Evolutionary conservation across 2,888 invertebrate genomes (phyloP).

Genomic region (Aquatica leii): DNA sequence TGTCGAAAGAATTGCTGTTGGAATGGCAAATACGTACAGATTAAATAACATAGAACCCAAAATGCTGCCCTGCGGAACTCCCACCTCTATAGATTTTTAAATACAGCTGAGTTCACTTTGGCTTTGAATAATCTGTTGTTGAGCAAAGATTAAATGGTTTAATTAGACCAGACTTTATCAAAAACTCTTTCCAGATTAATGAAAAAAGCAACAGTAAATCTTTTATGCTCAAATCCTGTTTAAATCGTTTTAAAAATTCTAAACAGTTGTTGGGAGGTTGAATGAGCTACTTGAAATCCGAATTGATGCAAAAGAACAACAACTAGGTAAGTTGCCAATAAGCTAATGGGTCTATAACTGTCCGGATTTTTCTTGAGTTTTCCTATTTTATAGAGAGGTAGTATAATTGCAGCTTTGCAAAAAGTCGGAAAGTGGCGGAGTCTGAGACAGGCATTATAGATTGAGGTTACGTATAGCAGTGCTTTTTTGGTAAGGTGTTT

Average conservation of each 20-base stretch:
- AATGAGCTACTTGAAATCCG: too few species aligned
- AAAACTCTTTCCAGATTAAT: constrained; percentile 1
- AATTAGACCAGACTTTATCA: not conserved
- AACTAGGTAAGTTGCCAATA: too few species aligned
- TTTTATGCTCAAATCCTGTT: not conserved
- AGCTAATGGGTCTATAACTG: too few species aligned
- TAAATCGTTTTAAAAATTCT: not conserved
- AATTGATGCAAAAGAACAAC: too few species aligned
- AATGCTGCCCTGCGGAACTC: constrained; percentile 9
- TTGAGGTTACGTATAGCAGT: too few species aligned
- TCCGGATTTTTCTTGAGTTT: not conserved
- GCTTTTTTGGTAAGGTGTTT: not conserved
- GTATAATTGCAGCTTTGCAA: not conserved
- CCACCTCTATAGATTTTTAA: constrained; percentile 2
- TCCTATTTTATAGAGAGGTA: not conserved
- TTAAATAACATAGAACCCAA: constrained; percentile 8
- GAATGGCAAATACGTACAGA: not conserved
- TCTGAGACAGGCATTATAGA: not conserved
- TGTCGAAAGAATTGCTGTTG: not conserved
- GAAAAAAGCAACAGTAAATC: not conserved
- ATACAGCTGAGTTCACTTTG: not conserved
- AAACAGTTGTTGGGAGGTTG: not conserved
- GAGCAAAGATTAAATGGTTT: constrained; percentile 5
- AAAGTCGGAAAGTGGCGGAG: not conserved
- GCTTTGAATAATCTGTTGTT: not conserved